Base-by-base conservation (phyloP, 2,888 invertebrate genomes). In the Aquatica leii region DNA sequence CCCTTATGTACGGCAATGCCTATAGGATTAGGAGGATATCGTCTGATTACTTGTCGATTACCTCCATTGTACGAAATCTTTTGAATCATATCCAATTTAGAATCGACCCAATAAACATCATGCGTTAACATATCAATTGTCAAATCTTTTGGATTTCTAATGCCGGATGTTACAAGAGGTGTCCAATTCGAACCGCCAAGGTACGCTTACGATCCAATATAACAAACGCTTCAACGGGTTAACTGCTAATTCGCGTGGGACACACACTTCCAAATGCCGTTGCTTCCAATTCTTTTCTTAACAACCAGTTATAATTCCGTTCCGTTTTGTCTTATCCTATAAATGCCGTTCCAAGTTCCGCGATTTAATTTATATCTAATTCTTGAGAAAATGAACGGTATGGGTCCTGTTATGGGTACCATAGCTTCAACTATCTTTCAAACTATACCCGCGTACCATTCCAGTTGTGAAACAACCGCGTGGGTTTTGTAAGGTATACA, bases 61-160 rank as follows among this genome's bases (percentile, higher is more conserved):
- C 90, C 91, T 0, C 95, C 95, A 24, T 85, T 90, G 79, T 88
- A 94, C 0, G 93, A 90, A n/a, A 95, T 90, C 79, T 92, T 94
- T 78, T 97, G 97, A 59, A 99, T 97, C 74, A 91, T 94, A 77
- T 99, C 98, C 21, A 96, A 84, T 78, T 93, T 92, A 0, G 96
- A 93, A 80, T 99, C 99, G 0, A 97, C 95, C 98, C 98, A 99
- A 80, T 94, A 99, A 0, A 99, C 92, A 78, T 98, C 97, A 76
- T 98, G 95, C 0, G 95, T 97, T 43, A 89, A 82, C 87, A 95
- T 93, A 77, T 98, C 98, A 18, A 98, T 90, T 0, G 95, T 94
- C 24, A 98, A 82, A 79, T 96, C 96, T 63, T 93, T 85, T 0
- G 98, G 98, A 72, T 91, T 92, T 11, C 92, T 92, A 62, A 98